Base-by-base conservation (phyloP, 2,113 vertebrate species). In the Anthoscopus minutus region DNA sequence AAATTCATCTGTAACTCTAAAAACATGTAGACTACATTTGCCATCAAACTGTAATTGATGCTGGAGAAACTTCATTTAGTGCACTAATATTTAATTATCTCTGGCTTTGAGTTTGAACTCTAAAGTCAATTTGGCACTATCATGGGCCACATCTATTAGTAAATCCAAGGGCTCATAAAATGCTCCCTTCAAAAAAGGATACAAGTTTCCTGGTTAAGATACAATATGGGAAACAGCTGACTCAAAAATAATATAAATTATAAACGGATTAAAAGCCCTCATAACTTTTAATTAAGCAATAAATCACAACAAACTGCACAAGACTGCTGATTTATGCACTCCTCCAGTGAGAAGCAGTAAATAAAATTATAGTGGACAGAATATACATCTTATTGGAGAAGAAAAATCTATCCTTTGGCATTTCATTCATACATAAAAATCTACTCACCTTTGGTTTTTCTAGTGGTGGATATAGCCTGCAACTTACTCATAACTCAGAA, bases 201-300 rank as follows among this genome's bases (percentile, higher is more conserved):
- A n/a, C 78, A 85, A 91, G 65, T 87, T 77, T 86, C 56, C 79
- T 93, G 48, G 86, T 93, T 94, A 86, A 81, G 33, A 71, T 15
- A 76, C 78, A 96, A 81, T 83, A 93, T 28, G 48, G 45, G 64
- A 94, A 97, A 97, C 77, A 88, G 47, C 48, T 93, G 90, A 96
- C 79, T 97, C 89, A 85, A 92, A 97, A 97, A 94, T 92, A 69
- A 93, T 86, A 95, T 47, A 94, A 97, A 97, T 97, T 97, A 97
- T 27, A 91, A 66, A 88, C 1, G 7, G 66, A 96, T 81, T 97
- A 91, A 94, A 97, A 95, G 81, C 81, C 73, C 62, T 93, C 89
- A 93, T 96, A 97, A 93, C 70, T 96, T 97, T 97, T 97, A 97
- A 98, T 97, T 97, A 96, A 96, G 92, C 86, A 96, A 96, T 96